Evolutionary conservation across 2,888 invertebrate species (phyloP).

Genomic region (Anoplius nigerrimus): DNA sequence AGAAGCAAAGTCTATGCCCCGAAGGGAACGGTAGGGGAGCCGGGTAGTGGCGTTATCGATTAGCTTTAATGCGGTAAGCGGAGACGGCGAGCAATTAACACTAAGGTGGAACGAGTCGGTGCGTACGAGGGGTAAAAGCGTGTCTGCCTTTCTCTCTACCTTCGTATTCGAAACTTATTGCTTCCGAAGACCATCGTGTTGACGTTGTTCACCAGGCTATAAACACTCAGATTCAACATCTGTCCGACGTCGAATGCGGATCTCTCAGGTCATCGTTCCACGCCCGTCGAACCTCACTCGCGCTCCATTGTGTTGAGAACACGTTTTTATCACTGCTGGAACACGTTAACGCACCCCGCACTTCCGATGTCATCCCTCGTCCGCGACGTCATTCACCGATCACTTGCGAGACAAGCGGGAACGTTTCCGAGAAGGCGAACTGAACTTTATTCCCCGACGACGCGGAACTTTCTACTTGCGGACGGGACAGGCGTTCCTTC

Average conservation of each 20-base stretch:
- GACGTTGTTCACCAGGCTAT: slow-evolving; percentile 66
- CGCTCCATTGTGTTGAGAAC: slow-evolving; percentile 19
- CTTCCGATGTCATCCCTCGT: slow-evolving; percentile 33
- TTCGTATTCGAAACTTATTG: slow-evolving; percentile 78
- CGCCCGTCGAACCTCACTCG: slow-evolving; percentile 20
- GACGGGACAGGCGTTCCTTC: not conserved
- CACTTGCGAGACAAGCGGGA: not conserved
- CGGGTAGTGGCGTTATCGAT: slow-evolving; percentile 31
- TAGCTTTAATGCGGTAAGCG: slow-evolving; percentile 17
- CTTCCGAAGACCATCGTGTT: slow-evolving; percentile 74
- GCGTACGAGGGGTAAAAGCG: no score
- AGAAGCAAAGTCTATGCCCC: slow-evolving; percentile 9
- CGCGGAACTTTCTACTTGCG: not conserved
- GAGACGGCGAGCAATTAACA: not conserved
- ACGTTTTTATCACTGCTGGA: slow-evolving; percentile 15
- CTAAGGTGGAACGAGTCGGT: not conserved
- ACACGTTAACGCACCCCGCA: slow-evolving; percentile 31
- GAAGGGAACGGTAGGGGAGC: slow-evolving; percentile 5
- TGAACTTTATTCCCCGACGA: not conserved
- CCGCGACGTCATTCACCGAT: not conserved
- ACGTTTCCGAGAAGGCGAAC: not conserved
- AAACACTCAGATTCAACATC: slow-evolving; percentile 70
- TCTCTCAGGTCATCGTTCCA: slow-evolving; percentile 47
- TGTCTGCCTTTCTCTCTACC: no score
- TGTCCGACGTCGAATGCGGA: slow-evolving; percentile 46